These are phyloP conservation scores for Tinea pellionella DNA, from an alignment of 2,888 invertebrate species.

Conservation along the genomic window DNA sequence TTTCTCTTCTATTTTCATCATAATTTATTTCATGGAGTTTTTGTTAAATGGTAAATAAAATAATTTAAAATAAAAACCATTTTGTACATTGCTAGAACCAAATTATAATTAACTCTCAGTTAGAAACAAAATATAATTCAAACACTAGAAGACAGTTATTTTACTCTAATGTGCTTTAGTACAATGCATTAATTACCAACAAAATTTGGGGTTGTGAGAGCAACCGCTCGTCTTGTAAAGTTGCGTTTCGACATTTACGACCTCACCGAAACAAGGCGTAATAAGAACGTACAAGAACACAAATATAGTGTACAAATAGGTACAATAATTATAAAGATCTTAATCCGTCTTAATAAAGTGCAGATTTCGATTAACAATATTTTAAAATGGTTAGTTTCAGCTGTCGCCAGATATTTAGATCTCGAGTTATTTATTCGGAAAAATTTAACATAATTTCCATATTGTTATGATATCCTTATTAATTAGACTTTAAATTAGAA, in stretches of 20 bases:
- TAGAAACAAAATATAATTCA: neutral
- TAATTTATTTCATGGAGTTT: too few species aligned
- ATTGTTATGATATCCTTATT: neutral
- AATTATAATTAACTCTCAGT: neutral
- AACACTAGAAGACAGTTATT: neutral
- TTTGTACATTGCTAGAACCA: too few species aligned
- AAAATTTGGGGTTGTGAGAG: constrained; percentile 16
- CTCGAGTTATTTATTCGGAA: neutral
- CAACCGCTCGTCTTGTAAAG: constrained; percentile 29
- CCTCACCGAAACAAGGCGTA: constrained; percentile 1
- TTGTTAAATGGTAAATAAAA: too few species aligned
- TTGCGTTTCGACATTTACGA: constrained; percentile 34
- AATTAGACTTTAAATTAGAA: neutral
- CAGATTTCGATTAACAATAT: neutral
- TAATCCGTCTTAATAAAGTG: neutral
- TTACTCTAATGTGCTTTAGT: constrained; percentile 22
- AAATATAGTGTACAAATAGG: neutral
- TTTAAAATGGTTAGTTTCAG: neutral
- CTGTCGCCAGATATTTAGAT: neutral
- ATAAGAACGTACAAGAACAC: constrained; percentile 5
- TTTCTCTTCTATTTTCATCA: too few species aligned
- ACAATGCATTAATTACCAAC: constrained; percentile 31
- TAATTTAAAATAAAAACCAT: too few species aligned
- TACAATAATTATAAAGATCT: neutral
- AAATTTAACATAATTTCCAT: neutral